Evolutionary conservation across 2,888 invertebrate genomes (phyloP).

Genomic region (Rotaria sp.): DNA sequence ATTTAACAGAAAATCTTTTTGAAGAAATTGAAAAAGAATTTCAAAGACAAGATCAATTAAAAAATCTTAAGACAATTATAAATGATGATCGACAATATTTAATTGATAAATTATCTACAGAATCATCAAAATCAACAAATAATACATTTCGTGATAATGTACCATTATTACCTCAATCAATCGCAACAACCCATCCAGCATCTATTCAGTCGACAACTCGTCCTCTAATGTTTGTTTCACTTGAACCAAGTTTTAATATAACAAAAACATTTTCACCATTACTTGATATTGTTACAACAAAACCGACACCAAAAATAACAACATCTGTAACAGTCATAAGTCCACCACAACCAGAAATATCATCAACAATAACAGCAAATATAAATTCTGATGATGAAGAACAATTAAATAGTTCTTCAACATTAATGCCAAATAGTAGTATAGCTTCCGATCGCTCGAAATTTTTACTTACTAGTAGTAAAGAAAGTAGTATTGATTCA

Average conservation of each 20-base stretch:
- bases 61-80: no score
- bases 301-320: not conserved
- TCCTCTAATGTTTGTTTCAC: not conserved
- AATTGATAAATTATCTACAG: no score
- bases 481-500: slow-evolving; percentile 20
- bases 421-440: not conserved
- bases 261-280: not conserved
- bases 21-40: not conserved
- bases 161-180: not conserved
- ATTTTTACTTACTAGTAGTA: not conserved
- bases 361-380: not conserved
- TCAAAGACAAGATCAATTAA: not conserved
- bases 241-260: not conserved
- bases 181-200: not conserved
- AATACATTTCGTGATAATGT: not conserved
- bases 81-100: no score
- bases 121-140: not conserved
- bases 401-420: not conserved
- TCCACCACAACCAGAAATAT: not conserved
- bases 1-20: not conserved
- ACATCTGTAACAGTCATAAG: not conserved
- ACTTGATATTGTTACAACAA: not conserved
- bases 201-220: not conserved
- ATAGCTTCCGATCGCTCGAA: not conserved
- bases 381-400: not conserved